Conservation (phyloP, 2,888 invertebrate species). For the Cyrtodaria siliqua region DNA sequence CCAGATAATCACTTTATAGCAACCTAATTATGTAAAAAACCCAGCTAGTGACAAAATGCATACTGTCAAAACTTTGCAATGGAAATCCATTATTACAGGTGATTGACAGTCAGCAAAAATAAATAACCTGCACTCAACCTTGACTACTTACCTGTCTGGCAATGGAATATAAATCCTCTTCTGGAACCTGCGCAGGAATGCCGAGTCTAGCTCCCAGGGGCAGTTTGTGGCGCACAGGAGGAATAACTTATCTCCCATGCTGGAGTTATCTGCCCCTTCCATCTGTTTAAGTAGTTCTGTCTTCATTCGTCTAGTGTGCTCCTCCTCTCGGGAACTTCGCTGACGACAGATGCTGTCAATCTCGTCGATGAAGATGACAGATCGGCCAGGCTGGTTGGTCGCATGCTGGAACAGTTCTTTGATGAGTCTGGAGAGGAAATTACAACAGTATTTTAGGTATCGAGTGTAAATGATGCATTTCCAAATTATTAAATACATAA, state of each 20-base stretch:
- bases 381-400: conserved; percentile 82
- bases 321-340: conserved; percentile 87
- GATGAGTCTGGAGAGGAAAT: conserved; percentile 80
- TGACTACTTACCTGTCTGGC: conserved; percentile 87
- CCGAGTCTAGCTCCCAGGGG: conserved; percentile 89
- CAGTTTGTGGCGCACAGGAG: conserved; percentile 89
- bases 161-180: conserved; percentile 88
- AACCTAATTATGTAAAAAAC: too few relatives aligned
- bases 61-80: too few relatives aligned
- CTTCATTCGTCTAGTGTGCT: conserved; percentile 88
- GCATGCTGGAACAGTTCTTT: conserved; percentile 86
- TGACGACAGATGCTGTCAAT: conserved; percentile 88
- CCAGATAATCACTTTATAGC: too few relatives aligned
- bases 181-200: conserved; percentile 88
- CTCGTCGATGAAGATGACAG: conserved; percentile 89
- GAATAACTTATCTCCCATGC: conserved; percentile 81
- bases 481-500: too few relatives aligned
- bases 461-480: too few relatives aligned
- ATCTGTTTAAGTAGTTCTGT: conserved; percentile 88
- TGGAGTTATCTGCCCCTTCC: conserved; percentile 84
- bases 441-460: background rate
- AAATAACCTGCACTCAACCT: too few relatives aligned
- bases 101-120: too few relatives aligned
- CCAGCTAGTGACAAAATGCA: too few relatives aligned
- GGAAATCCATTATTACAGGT: too few relatives aligned